These are phyloP conservation scores for Peromyscus polionotus DNA, from an alignment of 2,113 vertebrate species.

Conservation along the genomic window DNA sequence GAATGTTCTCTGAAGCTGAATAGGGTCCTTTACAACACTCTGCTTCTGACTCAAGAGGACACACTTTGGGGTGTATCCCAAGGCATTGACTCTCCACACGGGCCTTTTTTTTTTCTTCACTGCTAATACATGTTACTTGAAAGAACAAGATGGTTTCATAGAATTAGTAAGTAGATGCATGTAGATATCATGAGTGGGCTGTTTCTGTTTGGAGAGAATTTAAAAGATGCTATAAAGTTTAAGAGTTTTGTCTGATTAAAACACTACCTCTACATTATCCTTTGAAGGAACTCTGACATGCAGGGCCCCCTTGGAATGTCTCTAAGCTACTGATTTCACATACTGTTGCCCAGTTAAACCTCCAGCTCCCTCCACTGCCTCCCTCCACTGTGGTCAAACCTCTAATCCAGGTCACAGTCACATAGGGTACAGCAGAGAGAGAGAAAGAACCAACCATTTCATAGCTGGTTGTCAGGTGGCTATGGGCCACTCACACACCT, in stretches of 20 bases:
- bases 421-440: accelerated
- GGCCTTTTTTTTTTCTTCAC: too few species aligned
- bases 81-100: neutral
- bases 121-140: neutral
- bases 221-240: neutral
- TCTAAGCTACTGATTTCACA: neutral
- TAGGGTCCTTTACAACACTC: too few species aligned
- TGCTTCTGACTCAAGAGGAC: neutral
- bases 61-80: neutral
- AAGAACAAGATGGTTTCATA: neutral
- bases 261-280: neutral
- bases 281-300: neutral
- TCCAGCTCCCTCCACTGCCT: too few species aligned
- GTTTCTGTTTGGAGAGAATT: neutral
- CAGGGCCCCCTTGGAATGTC: neutral
- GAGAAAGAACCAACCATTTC: accelerated
- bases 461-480: accelerated
- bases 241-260: neutral
- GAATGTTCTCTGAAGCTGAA: neutral
- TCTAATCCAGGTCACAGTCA: neutral
- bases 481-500: neutral
- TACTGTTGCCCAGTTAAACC: neutral
- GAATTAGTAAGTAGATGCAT: neutral
- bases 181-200: neutral
- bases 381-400: neutral